Conservation (phyloP, 2,888 invertebrate species). For the Caradrina clavipalpis region DNA sequence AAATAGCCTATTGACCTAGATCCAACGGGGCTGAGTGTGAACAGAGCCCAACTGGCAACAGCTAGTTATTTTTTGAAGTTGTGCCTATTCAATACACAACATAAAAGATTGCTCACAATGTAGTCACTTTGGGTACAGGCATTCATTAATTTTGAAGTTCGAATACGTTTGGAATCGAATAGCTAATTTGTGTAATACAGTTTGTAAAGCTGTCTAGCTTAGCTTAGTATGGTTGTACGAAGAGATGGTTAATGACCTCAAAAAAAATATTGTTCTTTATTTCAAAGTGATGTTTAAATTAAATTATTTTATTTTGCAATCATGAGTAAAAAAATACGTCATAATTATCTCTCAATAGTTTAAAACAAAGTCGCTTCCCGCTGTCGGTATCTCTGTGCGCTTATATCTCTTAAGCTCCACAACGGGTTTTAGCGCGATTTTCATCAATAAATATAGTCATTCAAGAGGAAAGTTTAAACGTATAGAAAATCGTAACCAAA, state of each 20-base stretch:
- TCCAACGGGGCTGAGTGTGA: background rate
- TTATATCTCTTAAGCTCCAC: too few relatives aligned
- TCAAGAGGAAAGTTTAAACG: too few relatives aligned
- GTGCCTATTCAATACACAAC: background rate
- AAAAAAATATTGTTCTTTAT: background rate
- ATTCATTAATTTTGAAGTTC: background rate
- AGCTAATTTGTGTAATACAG: too few relatives aligned
- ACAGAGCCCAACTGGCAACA: background rate
- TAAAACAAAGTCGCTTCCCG: too few relatives aligned
- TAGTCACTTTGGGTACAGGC: background rate
- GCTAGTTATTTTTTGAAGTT: background rate
- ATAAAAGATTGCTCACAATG: background rate
- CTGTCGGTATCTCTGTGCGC: too few relatives aligned
- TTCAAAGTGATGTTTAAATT: too few relatives aligned
- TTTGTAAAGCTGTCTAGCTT: background rate
- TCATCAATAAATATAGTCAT: too few relatives aligned
- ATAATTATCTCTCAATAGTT: too few relatives aligned
- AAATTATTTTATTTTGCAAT: too few relatives aligned
- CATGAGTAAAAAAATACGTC: too few relatives aligned
- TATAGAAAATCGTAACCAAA: too few relatives aligned
- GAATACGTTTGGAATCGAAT: background rate
- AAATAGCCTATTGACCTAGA: conserved; percentile 39
- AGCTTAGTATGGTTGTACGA: background rate
- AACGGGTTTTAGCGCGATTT: too few relatives aligned
- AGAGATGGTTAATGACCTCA: background rate